Evolutionary conservation across 2,113 vertebrate species (phyloP).

Genomic region (Psilopsiagon aymara): DNA sequence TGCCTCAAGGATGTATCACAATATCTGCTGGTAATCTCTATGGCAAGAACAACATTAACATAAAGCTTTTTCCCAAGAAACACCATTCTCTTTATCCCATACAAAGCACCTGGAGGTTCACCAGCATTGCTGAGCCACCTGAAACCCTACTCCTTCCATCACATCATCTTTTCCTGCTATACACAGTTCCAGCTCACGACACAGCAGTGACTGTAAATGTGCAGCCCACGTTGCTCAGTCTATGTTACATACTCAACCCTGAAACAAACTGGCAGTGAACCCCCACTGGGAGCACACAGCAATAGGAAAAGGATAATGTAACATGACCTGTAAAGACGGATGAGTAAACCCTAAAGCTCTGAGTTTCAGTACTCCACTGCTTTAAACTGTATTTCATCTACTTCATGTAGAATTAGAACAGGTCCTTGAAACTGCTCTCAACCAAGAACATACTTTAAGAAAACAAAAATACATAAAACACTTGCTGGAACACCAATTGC

Average conservation of each 20-base stretch:
- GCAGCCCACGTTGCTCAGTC: background rate
- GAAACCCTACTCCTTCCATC: background rate
- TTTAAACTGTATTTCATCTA: background rate
- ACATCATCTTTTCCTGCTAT: background rate
- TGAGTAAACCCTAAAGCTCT: background rate
- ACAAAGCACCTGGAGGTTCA: background rate
- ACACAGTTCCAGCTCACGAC: background rate
- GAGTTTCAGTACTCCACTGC: background rate
- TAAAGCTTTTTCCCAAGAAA: background rate
- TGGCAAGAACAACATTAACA: background rate
- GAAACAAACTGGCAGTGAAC: background rate
- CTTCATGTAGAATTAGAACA: background rate
- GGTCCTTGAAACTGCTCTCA: background rate
- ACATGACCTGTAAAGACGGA: background rate
- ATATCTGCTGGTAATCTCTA: background rate
- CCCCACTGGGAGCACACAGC: background rate
- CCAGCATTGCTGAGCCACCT: background rate
- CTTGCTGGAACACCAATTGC: background rate
- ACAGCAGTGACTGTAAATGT: rapidly evolving
- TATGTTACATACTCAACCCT: rapidly evolving
- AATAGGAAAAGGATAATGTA: background rate
- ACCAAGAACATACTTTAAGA: background rate
- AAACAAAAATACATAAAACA: background rate
- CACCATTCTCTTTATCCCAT: background rate
- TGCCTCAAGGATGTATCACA: background rate